Base-by-base conservation (phyloP, 2,113 vertebrate genomes). In the Neogobius melanostomus region DNA sequence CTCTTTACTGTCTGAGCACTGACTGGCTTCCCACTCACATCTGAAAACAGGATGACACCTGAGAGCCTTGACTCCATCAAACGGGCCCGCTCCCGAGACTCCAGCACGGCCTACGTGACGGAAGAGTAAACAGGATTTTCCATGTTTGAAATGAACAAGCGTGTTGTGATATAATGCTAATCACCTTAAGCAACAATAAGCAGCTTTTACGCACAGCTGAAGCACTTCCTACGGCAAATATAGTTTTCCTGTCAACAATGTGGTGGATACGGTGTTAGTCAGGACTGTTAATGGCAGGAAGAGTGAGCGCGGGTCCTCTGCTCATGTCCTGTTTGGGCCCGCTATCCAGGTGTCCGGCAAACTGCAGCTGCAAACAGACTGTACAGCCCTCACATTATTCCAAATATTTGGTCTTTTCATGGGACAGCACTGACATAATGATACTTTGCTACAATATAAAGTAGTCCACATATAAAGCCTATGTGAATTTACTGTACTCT, bases 21-120 rank as follows among this genome's bases (percentile, higher is more conserved):
- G 74, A 72, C 16, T 60, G 88, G 84, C 68, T 63, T 21, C 48
- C 69, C 56, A 86, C 64, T 64, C 21, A 21, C 21, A 21, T 21
- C 73, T 46, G 74, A 88, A 93, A 92, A 92, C 92, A 83, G 91
- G 89, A 92, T 80, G 88, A 88, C 92, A 94, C 90, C 92, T 94
- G 93, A 84, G 77, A 79, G 67, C 76, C 81, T 82, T 83, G 76
- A 64, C 71, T 71, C 74, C 69, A 45, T 74, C 59, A 79, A 66
- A 77, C 75, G 69, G 76, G 80, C 46, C 79, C 17, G 4, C 75
- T 60, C 59, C 71, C 47, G 64, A 51, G 74, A 76, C 74, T 69
- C 64, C 74, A 77, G 71, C 65, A 71, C 64, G 53, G 51, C 76
- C 64, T 48, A 74, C 10, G 15, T 7, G 3, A 6, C 4, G 61